Percentiles rank a stretch among this genome's conserved stretches.
Evolutionary conservation across 2,888 invertebrate species (phyloP).

Genomic region (Lutraria lutraria): DNA sequence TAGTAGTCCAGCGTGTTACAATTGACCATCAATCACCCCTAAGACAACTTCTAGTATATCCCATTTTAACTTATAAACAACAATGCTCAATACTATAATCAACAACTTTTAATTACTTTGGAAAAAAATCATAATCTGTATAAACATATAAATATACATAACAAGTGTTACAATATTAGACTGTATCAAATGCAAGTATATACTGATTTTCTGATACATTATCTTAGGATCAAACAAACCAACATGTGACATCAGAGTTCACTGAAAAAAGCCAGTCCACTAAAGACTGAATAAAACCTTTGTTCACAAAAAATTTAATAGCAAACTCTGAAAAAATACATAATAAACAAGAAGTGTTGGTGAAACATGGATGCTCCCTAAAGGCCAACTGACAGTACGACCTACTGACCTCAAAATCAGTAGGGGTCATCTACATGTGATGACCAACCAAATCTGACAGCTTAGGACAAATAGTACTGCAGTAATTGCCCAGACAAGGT

Average conservation of each 20-base stretch:
- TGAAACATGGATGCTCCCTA: neutral
- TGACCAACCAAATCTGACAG: neutral
- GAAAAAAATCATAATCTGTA: constrained; percentile 16
- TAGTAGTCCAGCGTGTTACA: too few species aligned
- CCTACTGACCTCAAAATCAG: neutral
- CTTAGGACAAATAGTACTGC: neutral
- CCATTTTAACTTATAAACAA: neutral
- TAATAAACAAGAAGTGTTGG: neutral
- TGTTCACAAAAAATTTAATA: too few species aligned
- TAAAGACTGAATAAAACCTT: too few species aligned
- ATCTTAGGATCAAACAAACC: too few species aligned
- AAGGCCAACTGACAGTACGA: neutral
- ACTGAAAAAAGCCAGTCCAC: too few species aligned
- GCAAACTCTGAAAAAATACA: neutral
- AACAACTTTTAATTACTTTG: constrained; percentile 14
- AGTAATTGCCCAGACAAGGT: too few species aligned
- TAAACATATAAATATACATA: neutral
- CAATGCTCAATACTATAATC: neutral
- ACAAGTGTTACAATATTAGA: neutral
- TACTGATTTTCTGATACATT: too few species aligned
- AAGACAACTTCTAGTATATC: too few species aligned
- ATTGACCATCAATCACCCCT: too few species aligned
- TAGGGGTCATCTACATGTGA: neutral
- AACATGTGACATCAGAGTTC: too few species aligned
- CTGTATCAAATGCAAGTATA: neutral